Conservation (phyloP, 2,113 vertebrate genomes). For the human (Homo sapiens) region GRCh38 chr4:62908501-62909000, state of each 20-base stretch:
- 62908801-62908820: background rate
- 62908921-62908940: background rate
- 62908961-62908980: background rate
- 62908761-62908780: background rate
- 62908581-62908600: too few species aligned
- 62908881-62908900: too few species aligned
- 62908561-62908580: too few species aligned
- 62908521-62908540: too few species aligned
- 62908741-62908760: background rate
- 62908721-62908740: background rate
- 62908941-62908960: background rate
- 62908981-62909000: background rate
- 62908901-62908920: too few species aligned
- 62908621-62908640: background rate
- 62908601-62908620: too few species aligned
- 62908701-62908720: background rate
- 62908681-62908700: background rate
- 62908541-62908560: too few species aligned
- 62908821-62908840: background rate
- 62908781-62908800: constrained; percentile 14
- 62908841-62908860: too few species aligned
- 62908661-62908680: background rate
- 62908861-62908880: too few species aligned
- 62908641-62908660: constrained; percentile 30
- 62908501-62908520: too few species aligned